Base-by-base conservation (phyloP, 2,113 vertebrate species). In the Addax nasomaculatus region DNA sequence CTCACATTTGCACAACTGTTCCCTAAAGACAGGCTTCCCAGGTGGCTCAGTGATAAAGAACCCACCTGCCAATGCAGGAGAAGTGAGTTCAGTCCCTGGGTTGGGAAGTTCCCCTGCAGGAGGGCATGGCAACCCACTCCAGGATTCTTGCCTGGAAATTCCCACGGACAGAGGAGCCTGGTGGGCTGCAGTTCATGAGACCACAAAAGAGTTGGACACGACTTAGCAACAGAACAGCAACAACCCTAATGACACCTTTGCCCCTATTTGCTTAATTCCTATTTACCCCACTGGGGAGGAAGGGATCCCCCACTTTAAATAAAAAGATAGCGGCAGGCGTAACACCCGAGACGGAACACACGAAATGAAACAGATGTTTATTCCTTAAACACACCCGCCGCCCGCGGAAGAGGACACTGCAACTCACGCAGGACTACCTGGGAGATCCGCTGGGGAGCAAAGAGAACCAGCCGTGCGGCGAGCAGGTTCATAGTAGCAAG, bases 361-460 rank as follows among this genome's bases (percentile, higher is more conserved):
- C 1, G 47, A 76, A 67, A 21, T 39, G 19, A 39, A 43, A 7
- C 2, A 60, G 58, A 39, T 8, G 7, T 8, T 58, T 47, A 8
- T 39, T 55, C 29, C 36, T 39, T 70, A 10, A 36, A 27, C 36
- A 9, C 7, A 33, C 19, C 21, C 2, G 1, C 12, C 25, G 10
- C 25, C 62, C 85, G 19, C 67, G 19, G 60, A 13, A 80, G n/a
- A n/a, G 7, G 27, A 1, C 25, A 2, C 14, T 0, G 3, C 9
- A 45, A 0, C 1, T 23, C 83, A 3, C 0, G 2, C 15, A 6
- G 16, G 57, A 4, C 14, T 21, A 30, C 8, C 0, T 2, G 1
- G 36, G 6, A 15, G 55, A 4, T 47, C 33, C 0, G 0, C 6
- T 10, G 0, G 10, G 2, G 9, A 43, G 29, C 49, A 36, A 25